Base-by-base conservation (phyloP, 2,113 vertebrate genomes). In the Mastomys natalensis region DNA sequence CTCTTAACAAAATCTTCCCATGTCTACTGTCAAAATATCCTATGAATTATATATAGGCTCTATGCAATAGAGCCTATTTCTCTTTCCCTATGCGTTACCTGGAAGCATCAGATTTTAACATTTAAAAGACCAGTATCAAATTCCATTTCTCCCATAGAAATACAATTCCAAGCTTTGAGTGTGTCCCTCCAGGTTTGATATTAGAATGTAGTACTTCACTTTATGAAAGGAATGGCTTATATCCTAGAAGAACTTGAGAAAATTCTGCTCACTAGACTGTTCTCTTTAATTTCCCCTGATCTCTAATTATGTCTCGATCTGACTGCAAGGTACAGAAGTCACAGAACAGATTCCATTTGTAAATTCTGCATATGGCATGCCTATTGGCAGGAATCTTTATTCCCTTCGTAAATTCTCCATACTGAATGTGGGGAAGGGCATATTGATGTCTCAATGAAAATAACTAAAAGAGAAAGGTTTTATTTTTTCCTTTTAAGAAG, bases 311-410 rank as follows among this genome's bases (percentile, higher is more conserved):
- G 88, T 91, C 88, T 97, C 74, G 87, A 92, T 95, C 90, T 95
- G 96, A 48, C 53, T 96, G 85, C 92, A 93, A 80, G 95, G 60
- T 89, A 89, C 60, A 95, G 70, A 95, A 96, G 88, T 97, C 95
- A 95, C 58, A 51, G 72, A 95, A 97, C 72, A 93, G 96, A 97
- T 95, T 96, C 53, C 77, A 89, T 94, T 85, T 95, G 90, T 91
- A 91, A 98, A 92, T 87, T 96, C 95, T 95, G 74, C 95, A 95
- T 96, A 96, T 97, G 94, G 74, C 90, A n/a, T 96, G 45, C 82
- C 62, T 82, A 40, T 94, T 96, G 87, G 90, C 93, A 97, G 40
- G 62, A 91, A 80, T 78, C 74, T 37, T 78, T 77, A 94, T 86
- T 92, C 91, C 60, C 58, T 92, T 92, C 88, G 91, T 92, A 95